Conservation (phyloP, 1,140 invertebrate genomes). For the Mizuhopecten yessoensis region DNA sequence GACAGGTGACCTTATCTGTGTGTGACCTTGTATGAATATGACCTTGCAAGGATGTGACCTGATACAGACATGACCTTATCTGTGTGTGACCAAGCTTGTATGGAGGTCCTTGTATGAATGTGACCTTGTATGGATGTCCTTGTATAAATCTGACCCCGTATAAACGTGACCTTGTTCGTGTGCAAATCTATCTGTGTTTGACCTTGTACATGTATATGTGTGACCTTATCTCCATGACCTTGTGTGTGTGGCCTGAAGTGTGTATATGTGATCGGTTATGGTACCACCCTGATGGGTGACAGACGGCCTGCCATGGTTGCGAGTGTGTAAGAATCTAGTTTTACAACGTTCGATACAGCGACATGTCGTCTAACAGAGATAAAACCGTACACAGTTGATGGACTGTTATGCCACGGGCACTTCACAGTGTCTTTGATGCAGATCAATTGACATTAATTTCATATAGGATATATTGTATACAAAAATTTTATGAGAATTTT, state of each 20-base stretch:
- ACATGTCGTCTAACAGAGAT: background rate
- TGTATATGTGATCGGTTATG: too few species aligned
- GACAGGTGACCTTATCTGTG: background rate
- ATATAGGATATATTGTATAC: background rate
- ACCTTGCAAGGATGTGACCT: background rate
- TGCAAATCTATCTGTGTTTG: background rate
- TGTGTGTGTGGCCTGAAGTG: background rate
- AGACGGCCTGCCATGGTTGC: background rate
- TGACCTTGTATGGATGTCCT: background rate
- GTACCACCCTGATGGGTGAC: too few species aligned
- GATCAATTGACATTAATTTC: background rate
- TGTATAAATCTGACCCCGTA: background rate
- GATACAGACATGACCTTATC: background rate
- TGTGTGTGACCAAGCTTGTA: background rate
- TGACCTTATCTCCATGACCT: constrained; percentile 8
- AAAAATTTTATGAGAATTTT: background rate
- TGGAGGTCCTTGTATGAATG: background rate
- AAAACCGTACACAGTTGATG: background rate
- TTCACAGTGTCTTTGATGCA: background rate
- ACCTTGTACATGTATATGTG: background rate
- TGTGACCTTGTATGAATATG: background rate
- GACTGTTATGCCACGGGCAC: background rate
- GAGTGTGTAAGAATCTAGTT: background rate
- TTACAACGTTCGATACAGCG: background rate
- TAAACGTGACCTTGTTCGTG: background rate